Conservation (phyloP, 2,113 vertebrate genomes). For the Cygnus atratus region DNA sequence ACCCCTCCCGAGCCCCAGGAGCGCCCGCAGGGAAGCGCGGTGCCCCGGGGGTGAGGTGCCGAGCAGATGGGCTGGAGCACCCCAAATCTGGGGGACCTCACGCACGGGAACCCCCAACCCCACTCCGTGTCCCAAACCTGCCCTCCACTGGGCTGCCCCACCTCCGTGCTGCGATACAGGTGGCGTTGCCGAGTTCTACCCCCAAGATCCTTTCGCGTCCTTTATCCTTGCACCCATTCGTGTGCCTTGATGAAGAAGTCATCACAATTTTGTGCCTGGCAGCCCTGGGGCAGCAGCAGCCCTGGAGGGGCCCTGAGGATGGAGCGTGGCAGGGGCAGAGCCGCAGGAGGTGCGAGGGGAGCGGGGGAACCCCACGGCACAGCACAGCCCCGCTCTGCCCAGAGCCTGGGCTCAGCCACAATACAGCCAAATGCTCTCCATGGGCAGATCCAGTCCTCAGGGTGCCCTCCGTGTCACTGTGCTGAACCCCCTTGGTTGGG, state of each 20-base stretch:
- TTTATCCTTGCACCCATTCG: background rate
- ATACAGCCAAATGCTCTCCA: background rate
- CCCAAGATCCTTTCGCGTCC: background rate
- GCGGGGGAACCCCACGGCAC: background rate
- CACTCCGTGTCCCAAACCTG: background rate
- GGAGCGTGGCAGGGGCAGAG: background rate
- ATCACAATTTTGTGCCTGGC: fast-evolving
- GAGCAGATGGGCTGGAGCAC: background rate
- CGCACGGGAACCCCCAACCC: fast-evolving
- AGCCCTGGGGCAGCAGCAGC: background rate
- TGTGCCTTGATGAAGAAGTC: fast-evolving
- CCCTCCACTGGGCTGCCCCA: background rate
- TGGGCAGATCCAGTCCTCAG: background rate
- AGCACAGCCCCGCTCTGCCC: no score
- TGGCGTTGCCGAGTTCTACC: background rate
- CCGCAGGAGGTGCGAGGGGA: background rate
- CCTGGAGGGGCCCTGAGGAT: background rate
- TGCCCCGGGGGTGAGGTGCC: background rate
- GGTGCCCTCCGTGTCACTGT: background rate
- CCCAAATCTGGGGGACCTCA: background rate
- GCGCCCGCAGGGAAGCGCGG: background rate
- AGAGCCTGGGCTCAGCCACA: no score
- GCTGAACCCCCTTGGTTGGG: background rate
- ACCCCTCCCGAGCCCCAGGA: background rate
- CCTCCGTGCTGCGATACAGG: no score